Percentiles rank a stretch among this genome's conserved stretches.
Evolutionary conservation across 2,888 invertebrate species (phyloP).

Genomic region (Xylocampa areola): DNA sequence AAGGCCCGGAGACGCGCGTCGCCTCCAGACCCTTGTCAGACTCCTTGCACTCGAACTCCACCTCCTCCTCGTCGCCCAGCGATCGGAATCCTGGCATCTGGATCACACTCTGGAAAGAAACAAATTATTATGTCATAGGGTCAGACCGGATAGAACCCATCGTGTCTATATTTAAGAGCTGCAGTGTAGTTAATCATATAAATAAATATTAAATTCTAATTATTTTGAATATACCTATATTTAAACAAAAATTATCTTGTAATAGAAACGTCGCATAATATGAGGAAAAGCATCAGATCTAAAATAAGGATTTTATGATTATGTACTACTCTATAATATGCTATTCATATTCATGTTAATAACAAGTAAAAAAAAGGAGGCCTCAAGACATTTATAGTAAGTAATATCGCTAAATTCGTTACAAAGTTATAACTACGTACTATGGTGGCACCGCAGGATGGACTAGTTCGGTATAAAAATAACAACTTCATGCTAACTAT

Average conservation of each 20-base stretch:
- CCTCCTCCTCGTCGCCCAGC: slow-evolving; percentile 95
- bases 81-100: slow-evolving; percentile 97
- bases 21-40: slow-evolving; percentile 97
- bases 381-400: slow-evolving; percentile 18
- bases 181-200: too few relatives aligned
- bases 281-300: not conserved
- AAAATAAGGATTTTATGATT: not conserved
- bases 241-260: too few relatives aligned
- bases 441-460: slow-evolving; percentile 13
- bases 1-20: slow-evolving; percentile 94
- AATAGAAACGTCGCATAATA: not conserved
- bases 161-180: too few relatives aligned
- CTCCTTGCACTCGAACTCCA: slow-evolving; percentile 95
- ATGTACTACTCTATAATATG: not conserved
- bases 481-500: slow-evolving; percentile 54
- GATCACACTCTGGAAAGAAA: slow-evolving; percentile 94
- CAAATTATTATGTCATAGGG: not conserved
- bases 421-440: slow-evolving; percentile 28
- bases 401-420: slow-evolving; percentile 22
- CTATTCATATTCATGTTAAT: slow-evolving; percentile 7
- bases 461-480: slow-evolving; percentile 46
- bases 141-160: too few relatives aligned
- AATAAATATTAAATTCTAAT: not conserved
- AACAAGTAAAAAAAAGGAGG: slow-evolving; percentile 1
- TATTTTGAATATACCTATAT: too few relatives aligned